Percentiles rank a stretch among this genome's conserved stretches.
These are phyloP conservation scores for Dendrolimus punctatus DNA, from an alignment of 1,140 invertebrate genomes.

Conservation along the genomic window DNA sequence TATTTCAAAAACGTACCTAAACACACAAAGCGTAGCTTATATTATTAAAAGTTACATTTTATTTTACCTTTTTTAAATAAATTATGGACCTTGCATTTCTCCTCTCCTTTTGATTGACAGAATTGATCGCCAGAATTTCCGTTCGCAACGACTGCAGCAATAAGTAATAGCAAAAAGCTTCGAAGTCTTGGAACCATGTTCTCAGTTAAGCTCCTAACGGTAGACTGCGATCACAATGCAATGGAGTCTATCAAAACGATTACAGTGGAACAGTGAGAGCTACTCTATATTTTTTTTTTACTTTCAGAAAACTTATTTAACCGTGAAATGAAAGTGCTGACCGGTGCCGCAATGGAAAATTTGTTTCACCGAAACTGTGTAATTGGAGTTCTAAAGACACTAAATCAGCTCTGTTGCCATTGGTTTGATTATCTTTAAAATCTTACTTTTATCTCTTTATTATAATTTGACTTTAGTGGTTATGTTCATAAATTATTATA, in stretches of 20 bases:
- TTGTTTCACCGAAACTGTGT: constrained; percentile 7
- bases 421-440: too few relatives aligned
- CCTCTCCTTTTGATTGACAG: constrained; percentile 13
- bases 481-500: too few relatives aligned
- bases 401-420: too few relatives aligned
- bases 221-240: constrained; percentile 15
- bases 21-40: too few relatives aligned
- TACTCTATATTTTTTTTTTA: constrained; percentile 14
- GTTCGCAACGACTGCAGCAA: constrained; percentile 18
- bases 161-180: constrained; percentile 16
- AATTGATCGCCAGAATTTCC: constrained; percentile 12
- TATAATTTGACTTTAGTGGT: too few relatives aligned
- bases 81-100: constrained; percentile 14
- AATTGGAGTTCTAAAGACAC: background rate
- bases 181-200: constrained; percentile 24
- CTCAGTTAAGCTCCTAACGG: constrained; percentile 11
- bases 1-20: too few relatives aligned
- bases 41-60: background rate
- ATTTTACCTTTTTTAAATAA: constrained; percentile 20
- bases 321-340: constrained; percentile 35
- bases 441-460: too few relatives aligned
- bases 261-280: constrained; percentile 24
- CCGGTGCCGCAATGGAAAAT: constrained; percentile 6
- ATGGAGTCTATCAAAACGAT: constrained; percentile 22
- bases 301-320: constrained; percentile 23